Base-by-base conservation (phyloP, 2,797 vertebrate species). In the Eulemur mongoz region DNA sequence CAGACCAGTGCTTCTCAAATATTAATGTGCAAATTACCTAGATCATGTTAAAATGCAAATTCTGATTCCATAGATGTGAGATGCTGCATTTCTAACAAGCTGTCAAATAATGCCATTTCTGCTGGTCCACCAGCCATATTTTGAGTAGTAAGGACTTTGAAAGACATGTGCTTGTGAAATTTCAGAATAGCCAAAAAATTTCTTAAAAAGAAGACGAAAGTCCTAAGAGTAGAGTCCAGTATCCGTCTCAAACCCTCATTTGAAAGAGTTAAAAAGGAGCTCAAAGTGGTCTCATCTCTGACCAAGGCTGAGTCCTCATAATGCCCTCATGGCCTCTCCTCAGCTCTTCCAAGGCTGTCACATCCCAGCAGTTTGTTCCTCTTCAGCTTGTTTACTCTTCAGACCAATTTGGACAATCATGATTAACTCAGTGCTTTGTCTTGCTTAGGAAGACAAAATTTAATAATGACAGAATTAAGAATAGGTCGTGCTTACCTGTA, bases 391-490 rank as follows among this genome's bases (percentile, higher is more conserved):
- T 87, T 96, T 76, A 32, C 13, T 95, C 30, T 88, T 88, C 54
- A 92, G 30, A 73, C 43, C 40, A 94, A 27, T 27, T 81, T 59
- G 89, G 43, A 73, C 72, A 91, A 86, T 79, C 22, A 9, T 43
- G 54, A 81, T 93, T 88, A 87, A 89, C 45, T 75, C 50, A 63
- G 25, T 94, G 61, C 40, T 90, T 70, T 80, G 54, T 92, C 95
- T 87, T 81, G 30, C 61, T 94, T 85, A 79, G 43, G 32, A 92
- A 90, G 75, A 95, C 54, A 90, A 84, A 93, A 57, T 93, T 73
- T 93, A 91, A 89, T 80, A 92, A 84, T 65, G 48, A 87, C 22
- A 75, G 69, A 83, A 92, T 82, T 96, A 90, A 96, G 40, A 79
- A 10, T 18, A 65, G 83, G 52, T 96, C 89, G 83, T 38, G 48